Percentiles rank a stretch among this genome's conserved stretches.
phyloP scores from a whole-genome alignment of 2,113 vertebrate species.

The Delphinus delphis region DNA sequence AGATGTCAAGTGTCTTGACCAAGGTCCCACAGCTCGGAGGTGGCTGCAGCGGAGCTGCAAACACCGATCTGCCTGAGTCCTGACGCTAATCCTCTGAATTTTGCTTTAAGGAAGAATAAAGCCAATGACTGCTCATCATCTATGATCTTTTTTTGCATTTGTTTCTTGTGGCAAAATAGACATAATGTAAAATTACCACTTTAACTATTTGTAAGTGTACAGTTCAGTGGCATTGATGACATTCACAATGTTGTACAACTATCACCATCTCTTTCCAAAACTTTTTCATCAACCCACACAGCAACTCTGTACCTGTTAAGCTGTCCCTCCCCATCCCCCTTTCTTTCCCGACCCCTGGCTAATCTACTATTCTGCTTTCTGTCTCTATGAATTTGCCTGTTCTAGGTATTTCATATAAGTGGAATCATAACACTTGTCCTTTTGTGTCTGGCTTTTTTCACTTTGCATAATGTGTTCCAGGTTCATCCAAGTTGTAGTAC shows the following conservation, averaged over 20 bases:
- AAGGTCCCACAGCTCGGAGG: not conserved
- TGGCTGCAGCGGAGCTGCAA: not conserved
- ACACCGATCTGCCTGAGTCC: not conserved
- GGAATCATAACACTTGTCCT: not conserved
- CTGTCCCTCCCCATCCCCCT: not conserved
- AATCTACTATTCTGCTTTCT: not conserved
- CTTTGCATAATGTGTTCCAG: not conserved
- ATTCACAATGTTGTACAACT: not conserved
- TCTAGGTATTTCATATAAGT: not conserved
- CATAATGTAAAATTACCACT: not conserved
- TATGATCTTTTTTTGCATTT: not conserved
- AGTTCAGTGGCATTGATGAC: not conserved
- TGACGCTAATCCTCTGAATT: not conserved
- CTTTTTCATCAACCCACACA: not conserved
- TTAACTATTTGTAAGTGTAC: not conserved
- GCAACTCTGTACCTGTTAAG: not conserved
- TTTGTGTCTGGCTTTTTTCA: too few species aligned
- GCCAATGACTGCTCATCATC: not conserved
- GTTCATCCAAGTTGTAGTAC: not conserved
- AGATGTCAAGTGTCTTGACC: not conserved
- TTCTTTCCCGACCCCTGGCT: too few species aligned
- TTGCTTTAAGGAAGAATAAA: not conserved
- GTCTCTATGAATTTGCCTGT: not conserved
- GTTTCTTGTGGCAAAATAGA: not conserved
- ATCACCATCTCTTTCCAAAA: not conserved